Conservation (phyloP, 2,888 invertebrate species). For the Eumerus sabulonum region DNA sequence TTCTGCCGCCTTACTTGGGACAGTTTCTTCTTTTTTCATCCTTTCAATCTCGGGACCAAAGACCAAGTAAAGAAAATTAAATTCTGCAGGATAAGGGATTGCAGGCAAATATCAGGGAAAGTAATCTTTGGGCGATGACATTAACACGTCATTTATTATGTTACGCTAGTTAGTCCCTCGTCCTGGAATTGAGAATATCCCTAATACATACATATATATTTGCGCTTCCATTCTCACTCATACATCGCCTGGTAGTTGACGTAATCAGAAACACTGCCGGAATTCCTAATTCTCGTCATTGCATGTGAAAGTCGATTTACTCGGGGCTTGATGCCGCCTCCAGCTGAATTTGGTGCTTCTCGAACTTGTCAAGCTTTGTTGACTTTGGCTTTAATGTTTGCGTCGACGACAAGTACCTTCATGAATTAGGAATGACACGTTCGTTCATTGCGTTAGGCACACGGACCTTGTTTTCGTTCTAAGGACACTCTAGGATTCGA, state of each 20-base stretch:
- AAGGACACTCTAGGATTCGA: too few species aligned
- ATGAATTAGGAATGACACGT: too few species aligned
- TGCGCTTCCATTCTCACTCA: slow-evolving; percentile 10
- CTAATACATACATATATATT: background rate
- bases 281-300: slow-evolving; percentile 52
- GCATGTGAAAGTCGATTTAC: background rate
- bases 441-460: too few species aligned
- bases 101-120: background rate
- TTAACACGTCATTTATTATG: slow-evolving; percentile 52
- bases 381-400: too few species aligned
- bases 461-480: too few species aligned
- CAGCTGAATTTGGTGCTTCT: too few species aligned
- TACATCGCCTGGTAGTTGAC: slow-evolving; percentile 37
- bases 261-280: slow-evolving; percentile 42
- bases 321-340: too few species aligned
- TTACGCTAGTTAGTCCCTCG: slow-evolving; percentile 6
- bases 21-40: slow-evolving; percentile 11
- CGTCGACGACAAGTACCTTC: too few species aligned
- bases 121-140: slow-evolving; percentile 23
- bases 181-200: slow-evolving; percentile 12
- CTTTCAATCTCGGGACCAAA: too few species aligned
- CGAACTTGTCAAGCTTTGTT: too few species aligned
- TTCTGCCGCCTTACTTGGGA: background rate
- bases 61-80: slow-evolving; percentile 3
- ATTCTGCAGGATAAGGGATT: background rate